These are phyloP conservation scores for Neopelma chrysocephalum DNA, from an alignment of 2,797 vertebrate species.

Conservation along the genomic window DNA sequence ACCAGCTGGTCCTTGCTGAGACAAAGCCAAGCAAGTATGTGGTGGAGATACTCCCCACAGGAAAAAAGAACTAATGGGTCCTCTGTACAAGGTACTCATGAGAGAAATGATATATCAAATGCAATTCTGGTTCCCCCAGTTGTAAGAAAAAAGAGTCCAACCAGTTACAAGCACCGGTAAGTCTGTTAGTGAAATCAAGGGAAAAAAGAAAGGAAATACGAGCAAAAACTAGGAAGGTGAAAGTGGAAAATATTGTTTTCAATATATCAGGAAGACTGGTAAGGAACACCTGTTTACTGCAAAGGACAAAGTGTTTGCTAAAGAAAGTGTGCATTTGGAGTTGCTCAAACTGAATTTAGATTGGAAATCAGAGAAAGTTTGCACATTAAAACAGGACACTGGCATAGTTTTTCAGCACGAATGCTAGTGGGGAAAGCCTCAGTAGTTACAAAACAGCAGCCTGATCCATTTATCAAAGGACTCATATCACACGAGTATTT, in stretches of 20 bases:
- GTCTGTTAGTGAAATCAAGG: not conserved
- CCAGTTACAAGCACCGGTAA: not conserved
- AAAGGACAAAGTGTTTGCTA: not conserved
- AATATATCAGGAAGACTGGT: not conserved
- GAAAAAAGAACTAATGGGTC: not conserved
- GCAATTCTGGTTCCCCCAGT: not conserved
- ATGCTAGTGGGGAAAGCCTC: not conserved
- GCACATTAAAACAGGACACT: not conserved
- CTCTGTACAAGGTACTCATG: not conserved
- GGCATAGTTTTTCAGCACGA: not conserved
- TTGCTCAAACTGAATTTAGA: not conserved
- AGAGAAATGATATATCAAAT: not conserved
- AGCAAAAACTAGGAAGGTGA: not conserved
- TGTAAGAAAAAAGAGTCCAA: not conserved
- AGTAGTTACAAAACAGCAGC: not conserved
- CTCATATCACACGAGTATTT: not conserved
- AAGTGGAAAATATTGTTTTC: not conserved
- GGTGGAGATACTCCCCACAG: not conserved
- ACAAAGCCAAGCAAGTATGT: not conserved
- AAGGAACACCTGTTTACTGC: not conserved
- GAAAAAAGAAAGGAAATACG: not conserved
- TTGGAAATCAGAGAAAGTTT: not conserved
- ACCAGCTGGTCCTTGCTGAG: not conserved
- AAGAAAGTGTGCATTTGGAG: not conserved
- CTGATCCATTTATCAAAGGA: not conserved